Evolutionary conservation across 2,113 vertebrate species (phyloP).

Genomic region (Willisornis vidua): DNA sequence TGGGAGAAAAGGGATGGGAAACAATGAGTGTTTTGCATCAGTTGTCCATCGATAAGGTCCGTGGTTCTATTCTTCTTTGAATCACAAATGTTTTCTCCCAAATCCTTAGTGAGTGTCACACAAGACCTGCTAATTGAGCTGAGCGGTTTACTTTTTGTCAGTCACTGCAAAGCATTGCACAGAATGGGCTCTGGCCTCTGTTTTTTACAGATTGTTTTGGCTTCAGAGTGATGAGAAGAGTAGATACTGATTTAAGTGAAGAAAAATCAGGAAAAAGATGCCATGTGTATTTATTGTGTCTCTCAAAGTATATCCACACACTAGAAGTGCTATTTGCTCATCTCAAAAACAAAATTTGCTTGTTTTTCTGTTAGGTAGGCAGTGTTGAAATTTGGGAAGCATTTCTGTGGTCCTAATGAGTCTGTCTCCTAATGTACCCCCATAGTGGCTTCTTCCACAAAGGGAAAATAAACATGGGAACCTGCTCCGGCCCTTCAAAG

Average conservation of each 20-base stretch:
- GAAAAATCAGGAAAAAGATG: background rate
- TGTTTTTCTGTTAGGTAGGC: background rate
- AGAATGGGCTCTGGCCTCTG: background rate
- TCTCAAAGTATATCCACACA: background rate
- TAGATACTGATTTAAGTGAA: background rate
- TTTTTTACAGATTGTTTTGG: background rate
- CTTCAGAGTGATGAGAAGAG: background rate
- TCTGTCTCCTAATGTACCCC: background rate
- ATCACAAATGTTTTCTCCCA: background rate
- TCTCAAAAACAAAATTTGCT: background rate
- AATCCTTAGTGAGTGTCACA: background rate
- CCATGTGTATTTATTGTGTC: accelerated
- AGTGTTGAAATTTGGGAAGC: background rate
- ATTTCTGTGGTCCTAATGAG: background rate
- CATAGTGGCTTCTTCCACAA: background rate
- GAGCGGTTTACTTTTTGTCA: background rate
- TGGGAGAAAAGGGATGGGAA: background rate
- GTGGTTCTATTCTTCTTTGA: background rate
- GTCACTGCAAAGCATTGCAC: background rate
- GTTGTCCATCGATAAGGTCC: background rate
- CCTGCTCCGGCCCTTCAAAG: background rate
- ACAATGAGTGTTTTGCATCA: background rate
- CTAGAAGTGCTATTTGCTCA: background rate
- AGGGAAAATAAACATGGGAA: background rate
- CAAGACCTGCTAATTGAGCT: background rate